These are phyloP conservation scores for Hiodon tergisus DNA, from an alignment of 2,113 vertebrate species.

Conservation along the genomic window DNA sequence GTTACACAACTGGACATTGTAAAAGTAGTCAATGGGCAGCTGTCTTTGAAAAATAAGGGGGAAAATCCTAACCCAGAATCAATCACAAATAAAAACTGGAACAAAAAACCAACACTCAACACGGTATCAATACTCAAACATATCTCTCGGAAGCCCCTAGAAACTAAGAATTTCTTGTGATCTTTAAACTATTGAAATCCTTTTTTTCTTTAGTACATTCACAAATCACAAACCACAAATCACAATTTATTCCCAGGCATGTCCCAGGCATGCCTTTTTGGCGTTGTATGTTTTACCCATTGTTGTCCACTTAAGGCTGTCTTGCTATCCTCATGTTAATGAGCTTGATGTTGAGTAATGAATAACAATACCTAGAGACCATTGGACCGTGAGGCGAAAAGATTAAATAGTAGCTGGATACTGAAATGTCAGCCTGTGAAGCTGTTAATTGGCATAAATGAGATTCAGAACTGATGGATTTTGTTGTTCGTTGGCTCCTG, in stretches of 20 bases:
- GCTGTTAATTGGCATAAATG: conserved; percentile 54
- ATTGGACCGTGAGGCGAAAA: neutral
- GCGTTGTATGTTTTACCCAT: neutral
- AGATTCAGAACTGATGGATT: conserved; percentile 54
- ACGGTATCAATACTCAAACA: no score
- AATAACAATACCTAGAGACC: neutral
- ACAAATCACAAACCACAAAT: neutral
- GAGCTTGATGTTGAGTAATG: neutral
- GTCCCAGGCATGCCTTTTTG: neutral
- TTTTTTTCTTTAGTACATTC: no score
- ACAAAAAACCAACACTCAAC: no score
- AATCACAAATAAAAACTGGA: no score
- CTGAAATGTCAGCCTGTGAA: conserved; percentile 42
- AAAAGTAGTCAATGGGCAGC: no score
- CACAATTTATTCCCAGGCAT: neutral
- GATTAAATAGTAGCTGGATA: conserved; percentile 36
- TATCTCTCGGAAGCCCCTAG: no score
- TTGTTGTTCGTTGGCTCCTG: conserved; percentile 13
- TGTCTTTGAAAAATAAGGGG: no score
- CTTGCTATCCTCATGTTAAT: neutral
- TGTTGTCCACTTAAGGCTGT: neutral
- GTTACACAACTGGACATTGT: no score
- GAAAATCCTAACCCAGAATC: no score
- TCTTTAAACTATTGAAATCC: no score
- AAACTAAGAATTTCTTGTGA: no score